Base-by-base conservation (phyloP, 2,888 invertebrate genomes). In the Selenia dentaria region DNA sequence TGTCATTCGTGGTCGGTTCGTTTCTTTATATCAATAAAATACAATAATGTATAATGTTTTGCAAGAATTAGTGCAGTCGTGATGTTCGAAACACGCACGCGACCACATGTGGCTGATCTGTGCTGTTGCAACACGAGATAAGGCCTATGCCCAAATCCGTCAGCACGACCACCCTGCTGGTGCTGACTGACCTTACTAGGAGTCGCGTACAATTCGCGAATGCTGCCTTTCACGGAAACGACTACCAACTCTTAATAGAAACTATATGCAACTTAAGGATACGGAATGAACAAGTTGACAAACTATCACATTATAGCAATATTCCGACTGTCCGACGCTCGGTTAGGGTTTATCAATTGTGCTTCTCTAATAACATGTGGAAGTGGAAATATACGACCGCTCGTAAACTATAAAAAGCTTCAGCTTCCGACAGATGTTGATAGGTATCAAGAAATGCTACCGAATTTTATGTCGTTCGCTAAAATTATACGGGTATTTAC, bases 351-450 rank as follows among this genome's bases (percentile, higher is more conserved):
- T 71, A 75, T 71, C 65, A 62, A 60, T 52, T 46, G 48, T 54
- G 61, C 68, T 67, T 64, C 61, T 65, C 57, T 62, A 64, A 67
- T 69, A 69, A 65, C 64, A 59, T 62, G 59, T 64, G 67, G 62
- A 67, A 60, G 62, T 64, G 57, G 46, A 47, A 59, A 41, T 64
- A 65, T 70, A 66, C 69, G 64, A 55, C 55, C 51, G 29, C 47
- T 68, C 67, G 64, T 74, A 64, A 71, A 69, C 70, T 73, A 73
- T 77, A 69, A 75, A 74, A 73, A 73, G 70, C 63, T 57, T 52
- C 62, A 64, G 68, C 66, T 73, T 71, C 69, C 71, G 74, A 72
- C 65, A 68, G 65, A 74, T 74, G 70, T 62, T 62, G 56, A n/a
- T n/a, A n/a, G 49, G 59, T 70, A 69, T 71, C 63, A 64, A 67